A percentile compares a stretch with the other conserved stretches of the same genome.
phyloP scores from a whole-genome alignment of 2,888 invertebrate species.

The Leptopilina myrica region DNA sequence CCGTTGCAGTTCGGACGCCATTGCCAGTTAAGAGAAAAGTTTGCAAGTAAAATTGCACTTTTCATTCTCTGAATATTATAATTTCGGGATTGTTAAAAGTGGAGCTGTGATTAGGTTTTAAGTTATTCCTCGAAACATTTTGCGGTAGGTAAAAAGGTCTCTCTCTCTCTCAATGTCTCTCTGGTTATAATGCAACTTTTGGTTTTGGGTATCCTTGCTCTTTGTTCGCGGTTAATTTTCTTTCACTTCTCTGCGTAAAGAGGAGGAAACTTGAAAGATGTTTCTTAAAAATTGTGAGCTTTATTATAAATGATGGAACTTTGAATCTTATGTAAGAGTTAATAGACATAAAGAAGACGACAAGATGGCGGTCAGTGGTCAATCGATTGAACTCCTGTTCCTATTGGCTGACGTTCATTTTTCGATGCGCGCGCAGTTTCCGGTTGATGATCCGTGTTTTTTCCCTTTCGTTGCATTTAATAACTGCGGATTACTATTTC shows the following conservation, averaged over 20 bases:
- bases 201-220: neutral
- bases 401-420: neutral
- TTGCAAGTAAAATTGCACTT: neutral
- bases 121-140: constrained; percentile 1
- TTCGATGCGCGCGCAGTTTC: neutral
- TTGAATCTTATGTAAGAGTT: neutral
- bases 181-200: constrained; percentile 27
- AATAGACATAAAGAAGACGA: neutral
- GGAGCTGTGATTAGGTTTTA: constrained; percentile 20
- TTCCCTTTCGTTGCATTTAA: neutral
- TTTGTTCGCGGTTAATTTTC: neutral
- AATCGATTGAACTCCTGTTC: neutral
- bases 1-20: neutral
- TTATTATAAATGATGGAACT: neutral
- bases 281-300: neutral
- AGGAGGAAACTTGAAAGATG: neutral
- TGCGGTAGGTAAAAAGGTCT: constrained; percentile 21
- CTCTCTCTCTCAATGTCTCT: neutral
- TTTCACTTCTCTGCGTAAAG: no score
- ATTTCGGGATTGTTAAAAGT: neutral
- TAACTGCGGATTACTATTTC: neutral
- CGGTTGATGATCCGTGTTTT: neutral
- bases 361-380: neutral
- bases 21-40: neutral
- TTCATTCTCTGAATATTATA: neutral